phyloP scores from a whole-genome alignment of 1,140 invertebrate genomes.

The Latrodectus geometricus region DNA sequence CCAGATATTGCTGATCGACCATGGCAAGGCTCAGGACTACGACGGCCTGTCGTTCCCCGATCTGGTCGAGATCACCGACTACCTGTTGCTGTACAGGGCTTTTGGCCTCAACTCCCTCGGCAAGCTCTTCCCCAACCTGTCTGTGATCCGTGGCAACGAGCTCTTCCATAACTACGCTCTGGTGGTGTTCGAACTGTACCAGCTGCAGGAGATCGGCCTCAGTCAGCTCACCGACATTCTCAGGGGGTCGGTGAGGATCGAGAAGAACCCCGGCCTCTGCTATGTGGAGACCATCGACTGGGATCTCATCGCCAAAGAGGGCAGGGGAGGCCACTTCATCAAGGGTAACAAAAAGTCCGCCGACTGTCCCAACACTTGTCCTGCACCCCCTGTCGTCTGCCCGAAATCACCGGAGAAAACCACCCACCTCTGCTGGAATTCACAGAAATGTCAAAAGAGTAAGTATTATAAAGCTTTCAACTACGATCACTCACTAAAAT shows the following conservation, averaged over 20 bases:
- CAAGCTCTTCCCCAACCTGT: slow-evolving; percentile 91
- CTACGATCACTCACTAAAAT: background rate
- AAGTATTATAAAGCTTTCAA: slow-evolving; percentile 25
- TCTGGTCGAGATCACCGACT: slow-evolving; percentile 78
- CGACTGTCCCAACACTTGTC: slow-evolving; percentile 77
- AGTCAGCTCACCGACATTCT: slow-evolving; percentile 82
- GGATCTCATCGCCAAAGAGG: slow-evolving; percentile 77
- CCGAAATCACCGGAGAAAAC: slow-evolving; percentile 20
- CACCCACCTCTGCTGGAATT: slow-evolving; percentile 80
- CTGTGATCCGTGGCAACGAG: slow-evolving; percentile 89
- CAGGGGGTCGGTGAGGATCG: slow-evolving; percentile 86
- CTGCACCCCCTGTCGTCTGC: slow-evolving; percentile 62
- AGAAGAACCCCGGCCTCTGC: slow-evolving; percentile 88
- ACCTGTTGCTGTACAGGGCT: slow-evolving; percentile 80
- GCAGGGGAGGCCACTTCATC: slow-evolving; percentile 72
- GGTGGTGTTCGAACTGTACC: slow-evolving; percentile 78
- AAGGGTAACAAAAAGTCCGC: slow-evolving; percentile 74
- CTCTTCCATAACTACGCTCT: slow-evolving; percentile 89
- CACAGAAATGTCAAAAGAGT: slow-evolving; percentile 71
- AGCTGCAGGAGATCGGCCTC: slow-evolving; percentile 81
- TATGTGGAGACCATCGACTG: slow-evolving; percentile 92
- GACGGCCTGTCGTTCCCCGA: slow-evolving; percentile 77
- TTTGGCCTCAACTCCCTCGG: slow-evolving; percentile 82
- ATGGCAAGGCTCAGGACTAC: slow-evolving; percentile 70
- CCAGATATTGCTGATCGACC: slow-evolving; percentile 73